These are phyloP conservation scores for Rhingia rostrata DNA, from an alignment of 2,888 invertebrate species.

Conservation along the genomic window DNA sequence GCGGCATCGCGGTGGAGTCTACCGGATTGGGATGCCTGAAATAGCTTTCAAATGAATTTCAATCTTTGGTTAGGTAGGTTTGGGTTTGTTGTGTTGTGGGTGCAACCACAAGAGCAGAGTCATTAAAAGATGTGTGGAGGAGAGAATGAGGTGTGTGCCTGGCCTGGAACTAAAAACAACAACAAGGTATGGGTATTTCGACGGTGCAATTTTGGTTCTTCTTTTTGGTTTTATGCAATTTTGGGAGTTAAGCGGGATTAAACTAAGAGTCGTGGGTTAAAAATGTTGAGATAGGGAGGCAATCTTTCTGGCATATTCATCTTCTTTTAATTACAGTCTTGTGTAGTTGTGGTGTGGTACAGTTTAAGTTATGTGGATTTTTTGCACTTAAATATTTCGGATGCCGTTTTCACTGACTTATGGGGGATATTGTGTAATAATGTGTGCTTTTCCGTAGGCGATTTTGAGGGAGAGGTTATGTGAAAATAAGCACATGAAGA, in stretches of 20 bases:
- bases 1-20: conserved; percentile 20
- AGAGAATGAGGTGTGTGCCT: conserved; percentile 50
- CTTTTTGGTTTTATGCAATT: conserved; percentile 60
- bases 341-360: conserved; percentile 36
- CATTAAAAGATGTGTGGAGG: conserved; percentile 33
- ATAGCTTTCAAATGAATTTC: conserved; percentile 70
- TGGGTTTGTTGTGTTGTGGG: conserved; percentile 50
- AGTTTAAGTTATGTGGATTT: conserved; percentile 45
- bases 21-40: conserved; percentile 54
- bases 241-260: conserved; percentile 59
- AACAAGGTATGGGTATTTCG: conserved; percentile 30
- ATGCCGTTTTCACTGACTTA: neutral
- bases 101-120: conserved; percentile 54
- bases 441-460: conserved; percentile 15
- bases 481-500: neutral
- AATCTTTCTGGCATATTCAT: conserved; percentile 43
- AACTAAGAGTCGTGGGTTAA: conserved; percentile 59
- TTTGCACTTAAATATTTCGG: conserved; percentile 1
- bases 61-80: conserved; percentile 52
- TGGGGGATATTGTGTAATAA: conserved; percentile 25
- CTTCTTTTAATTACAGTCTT: conserved; percentile 54
- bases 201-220: conserved; percentile 14
- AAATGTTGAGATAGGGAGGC: conserved; percentile 15
- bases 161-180: neutral
- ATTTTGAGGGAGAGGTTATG: neutral